phyloP scores from a whole-genome alignment of 2,888 invertebrate species.

The Pristionchus maxplancki region DNA sequence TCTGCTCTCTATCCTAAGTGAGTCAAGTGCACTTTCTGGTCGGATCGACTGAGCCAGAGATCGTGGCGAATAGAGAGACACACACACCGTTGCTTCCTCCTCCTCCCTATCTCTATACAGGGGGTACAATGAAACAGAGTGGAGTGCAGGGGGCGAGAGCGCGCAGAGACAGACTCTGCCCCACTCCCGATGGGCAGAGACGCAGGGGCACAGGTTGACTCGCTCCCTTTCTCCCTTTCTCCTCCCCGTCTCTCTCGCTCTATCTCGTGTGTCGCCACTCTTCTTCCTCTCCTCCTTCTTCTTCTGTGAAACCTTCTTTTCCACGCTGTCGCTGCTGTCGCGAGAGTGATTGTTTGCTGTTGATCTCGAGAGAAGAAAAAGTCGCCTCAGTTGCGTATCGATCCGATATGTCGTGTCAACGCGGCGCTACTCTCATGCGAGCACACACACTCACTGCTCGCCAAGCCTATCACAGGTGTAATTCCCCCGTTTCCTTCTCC shows the following conservation, averaged over 20 bases:
- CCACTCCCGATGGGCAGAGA: conserved; percentile 7
- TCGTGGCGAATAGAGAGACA: background rate
- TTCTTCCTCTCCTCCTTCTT: background rate
- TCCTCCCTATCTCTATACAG: conserved; percentile 24
- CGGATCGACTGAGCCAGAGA: background rate
- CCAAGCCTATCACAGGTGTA: conserved; percentile 30
- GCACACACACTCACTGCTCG: background rate
- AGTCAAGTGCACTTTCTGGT: background rate
- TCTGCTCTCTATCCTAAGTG: background rate
- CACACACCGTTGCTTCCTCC: background rate
- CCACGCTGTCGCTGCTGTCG: background rate
- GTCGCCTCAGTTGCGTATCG: background rate
- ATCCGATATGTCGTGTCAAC: background rate
- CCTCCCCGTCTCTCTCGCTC: background rate
- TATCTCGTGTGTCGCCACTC: conserved; percentile 2
- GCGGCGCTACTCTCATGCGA: too few relatives aligned
- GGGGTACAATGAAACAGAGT: background rate
- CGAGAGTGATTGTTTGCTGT: background rate
- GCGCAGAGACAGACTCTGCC: background rate
- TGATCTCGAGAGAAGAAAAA: too few relatives aligned
- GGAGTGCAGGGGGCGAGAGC: conserved; percentile 13
- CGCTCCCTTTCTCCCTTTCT: background rate
- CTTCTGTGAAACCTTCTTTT: background rate
- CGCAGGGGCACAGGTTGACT: conserved; percentile 32
- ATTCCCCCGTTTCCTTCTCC: background rate